Evolutionary conservation across 2,888 invertebrate species (phyloP).

Genomic region (Agrilus cyanescens): DNA sequence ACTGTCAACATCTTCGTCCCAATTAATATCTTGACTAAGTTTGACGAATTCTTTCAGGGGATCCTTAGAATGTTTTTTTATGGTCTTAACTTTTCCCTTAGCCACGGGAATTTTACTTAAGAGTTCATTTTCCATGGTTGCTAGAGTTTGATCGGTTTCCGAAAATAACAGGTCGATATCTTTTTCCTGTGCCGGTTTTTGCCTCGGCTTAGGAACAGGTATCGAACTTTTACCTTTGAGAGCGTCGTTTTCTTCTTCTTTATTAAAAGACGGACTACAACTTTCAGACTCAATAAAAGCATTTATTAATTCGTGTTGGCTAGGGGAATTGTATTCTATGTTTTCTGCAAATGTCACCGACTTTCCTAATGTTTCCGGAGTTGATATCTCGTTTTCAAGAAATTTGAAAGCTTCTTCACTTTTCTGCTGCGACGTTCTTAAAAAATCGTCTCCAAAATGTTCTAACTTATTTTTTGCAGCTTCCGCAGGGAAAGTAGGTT

Average conservation of each 20-base stretch:
- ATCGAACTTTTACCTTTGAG: conserved; percentile 22
- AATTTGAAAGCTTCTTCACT: conserved; percentile 34
- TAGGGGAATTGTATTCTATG: conserved; percentile 10
- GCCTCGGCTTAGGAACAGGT: conserved; percentile 26
- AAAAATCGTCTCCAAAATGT: conserved; percentile 25
- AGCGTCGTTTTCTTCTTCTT: neutral
- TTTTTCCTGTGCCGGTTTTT: conserved; percentile 24
- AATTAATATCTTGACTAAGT: conserved; percentile 33
- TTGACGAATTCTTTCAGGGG: conserved; percentile 35
- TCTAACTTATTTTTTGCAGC: neutral
- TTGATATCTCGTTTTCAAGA: conserved; percentile 31
- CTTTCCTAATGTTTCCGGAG: conserved; percentile 13
- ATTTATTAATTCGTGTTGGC: conserved; percentile 4
- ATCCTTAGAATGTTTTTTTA: conserved; percentile 39
- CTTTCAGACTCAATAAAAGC: neutral
- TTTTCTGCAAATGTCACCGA: conserved; percentile 3
- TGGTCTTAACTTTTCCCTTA: conserved; percentile 36
- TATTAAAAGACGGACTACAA: neutral
- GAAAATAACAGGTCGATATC: conserved; percentile 21
- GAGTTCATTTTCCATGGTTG: conserved; percentile 26
- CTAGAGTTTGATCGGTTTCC: conserved; percentile 17
- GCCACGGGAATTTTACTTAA: conserved; percentile 33
- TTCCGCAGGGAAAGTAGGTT: neutral
- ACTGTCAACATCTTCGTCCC: conserved; percentile 27
- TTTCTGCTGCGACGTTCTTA: conserved; percentile 27